phyloP scores from a whole-genome alignment of 2,113 vertebrate genomes.

The Phylloscopus trochilus region DNA sequence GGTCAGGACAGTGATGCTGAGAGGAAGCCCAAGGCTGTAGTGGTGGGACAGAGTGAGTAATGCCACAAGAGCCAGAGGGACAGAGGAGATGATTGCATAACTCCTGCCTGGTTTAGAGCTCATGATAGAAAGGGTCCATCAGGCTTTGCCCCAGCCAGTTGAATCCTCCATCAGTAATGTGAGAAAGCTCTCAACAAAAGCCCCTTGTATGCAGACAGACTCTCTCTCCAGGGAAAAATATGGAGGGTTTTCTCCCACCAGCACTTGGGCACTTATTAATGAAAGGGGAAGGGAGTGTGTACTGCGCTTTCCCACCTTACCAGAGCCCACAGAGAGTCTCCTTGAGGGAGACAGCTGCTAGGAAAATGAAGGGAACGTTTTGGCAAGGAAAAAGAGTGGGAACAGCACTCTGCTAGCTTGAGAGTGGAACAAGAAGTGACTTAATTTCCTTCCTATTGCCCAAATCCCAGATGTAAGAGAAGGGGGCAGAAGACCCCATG shows the following conservation, averaged over 20 bases:
- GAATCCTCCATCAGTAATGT: not conserved
- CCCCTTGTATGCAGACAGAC: not conserved
- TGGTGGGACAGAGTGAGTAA: not conserved
- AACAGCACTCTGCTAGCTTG: not conserved
- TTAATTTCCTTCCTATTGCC: not conserved
- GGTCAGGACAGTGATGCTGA: not conserved
- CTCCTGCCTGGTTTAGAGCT: not conserved
- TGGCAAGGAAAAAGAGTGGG: not conserved
- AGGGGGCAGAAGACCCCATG: not conserved
- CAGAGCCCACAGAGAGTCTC: not conserved
- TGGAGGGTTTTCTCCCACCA: not conserved
- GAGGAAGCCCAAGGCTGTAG: not conserved
- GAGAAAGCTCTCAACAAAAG: not conserved
- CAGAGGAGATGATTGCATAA: not conserved
- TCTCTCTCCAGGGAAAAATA: not conserved
- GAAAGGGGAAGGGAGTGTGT: not conserved
- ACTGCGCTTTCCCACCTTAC: not conserved
- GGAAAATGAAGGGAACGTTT: not conserved
- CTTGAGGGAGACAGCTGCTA: not conserved
- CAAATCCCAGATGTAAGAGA: not conserved
- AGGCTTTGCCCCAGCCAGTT: not conserved
- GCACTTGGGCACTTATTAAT: not conserved
- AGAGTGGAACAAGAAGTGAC: not conserved
- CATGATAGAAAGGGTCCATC: not conserved
- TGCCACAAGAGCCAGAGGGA: not conserved